A percentile compares a stretch with the other conserved stretches of the same genome.
phyloP scores from a whole-genome alignment of 2,888 invertebrate genomes.

The Calameuta idolon region DNA sequence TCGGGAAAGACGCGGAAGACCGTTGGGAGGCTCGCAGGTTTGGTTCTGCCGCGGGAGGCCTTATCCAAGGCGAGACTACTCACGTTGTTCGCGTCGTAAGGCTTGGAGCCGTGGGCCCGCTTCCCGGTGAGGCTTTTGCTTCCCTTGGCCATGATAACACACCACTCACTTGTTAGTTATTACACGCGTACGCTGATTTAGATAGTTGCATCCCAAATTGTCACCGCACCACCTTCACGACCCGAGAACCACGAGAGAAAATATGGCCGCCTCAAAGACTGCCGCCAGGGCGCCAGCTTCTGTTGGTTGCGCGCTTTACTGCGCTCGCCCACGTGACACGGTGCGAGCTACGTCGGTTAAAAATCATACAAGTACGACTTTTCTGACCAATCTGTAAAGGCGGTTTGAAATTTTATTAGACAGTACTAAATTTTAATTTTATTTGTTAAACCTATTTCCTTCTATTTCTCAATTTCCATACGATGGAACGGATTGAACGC shows the following conservation, averaged over 20 bases:
- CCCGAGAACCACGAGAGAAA: slow-evolving; percentile 57
- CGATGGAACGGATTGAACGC: background rate
- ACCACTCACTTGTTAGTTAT: slow-evolving; percentile 25
- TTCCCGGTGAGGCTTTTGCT: slow-evolving; percentile 59
- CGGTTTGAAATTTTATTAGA: background rate
- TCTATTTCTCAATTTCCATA: background rate
- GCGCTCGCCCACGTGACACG: background rate
- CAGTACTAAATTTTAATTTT: background rate
- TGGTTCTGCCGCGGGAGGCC: slow-evolving; percentile 22
- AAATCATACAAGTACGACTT: background rate
- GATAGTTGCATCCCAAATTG: slow-evolving; percentile 57
- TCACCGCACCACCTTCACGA: slow-evolving; percentile 55
- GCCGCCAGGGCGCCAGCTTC: slow-evolving; percentile 44
- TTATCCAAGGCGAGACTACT: slow-evolving; percentile 52
- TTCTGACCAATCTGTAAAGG: background rate
- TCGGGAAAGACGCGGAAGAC: slow-evolving; percentile 36
- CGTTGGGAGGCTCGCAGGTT: slow-evolving; percentile 23
- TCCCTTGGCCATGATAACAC: slow-evolving; percentile 61
- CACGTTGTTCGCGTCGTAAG: slow-evolving; percentile 69
- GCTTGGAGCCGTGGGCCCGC: slow-evolving; percentile 62
- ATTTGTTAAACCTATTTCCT: background rate
- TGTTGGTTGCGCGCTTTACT: slow-evolving; percentile 1
- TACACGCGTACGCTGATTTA: slow-evolving; percentile 42
- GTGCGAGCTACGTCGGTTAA: background rate
- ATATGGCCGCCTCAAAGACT: slow-evolving; percentile 58